Base-by-base conservation (phyloP, 2,113 vertebrate species). In the Propithecus coquereli region DNA sequence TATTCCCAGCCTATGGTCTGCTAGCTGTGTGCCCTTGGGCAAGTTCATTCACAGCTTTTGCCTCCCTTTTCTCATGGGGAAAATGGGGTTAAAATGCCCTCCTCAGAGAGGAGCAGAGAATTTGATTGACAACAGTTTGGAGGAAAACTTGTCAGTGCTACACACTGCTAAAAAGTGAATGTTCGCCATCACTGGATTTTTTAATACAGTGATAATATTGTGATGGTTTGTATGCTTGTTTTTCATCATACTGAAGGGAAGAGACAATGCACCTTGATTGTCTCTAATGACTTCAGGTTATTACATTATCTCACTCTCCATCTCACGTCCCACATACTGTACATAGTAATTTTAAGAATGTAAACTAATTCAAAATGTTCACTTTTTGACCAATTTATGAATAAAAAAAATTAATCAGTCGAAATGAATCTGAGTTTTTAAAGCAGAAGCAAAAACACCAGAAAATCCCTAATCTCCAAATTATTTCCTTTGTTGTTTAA, bases 401-500 rank as follows among this genome's bases (percentile, higher is more conserved):
- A 80, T 37, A 76, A 66, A 83, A 80, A 82, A 63, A 54, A 89
- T 88, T 34, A 93, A 93, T 91, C 68, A 52, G 20, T 79, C 88
- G 61, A 89, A 91, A 96, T 73, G 40, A 96, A 96, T 70, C 27
- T 91, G 47, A 68, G 73, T 89, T 87, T 92, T 74, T 74, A 50
- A 84, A 92, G 9, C 63, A 70, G 27, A 94, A n/a, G 32, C 73
- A 71, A 93, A 96, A 94, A 68, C 50, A 93, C 34, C 86, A 71
- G 57, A 96, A 97, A 94, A 84, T 91, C 32, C 47, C 32, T 12
- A 34, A 95, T 80, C 73, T 96, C 54, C 57, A 89, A 79, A 95
- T 94, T 83, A 87, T 90, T 94, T 77, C 45, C 57, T 93, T 80
- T 96, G 81, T 91, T 95, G 54, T 70, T 84, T 63, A 96, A 96